These are phyloP conservation scores for Rhagoletis zephyria DNA, from an alignment of 1,140 invertebrate species.

Conservation along the genomic window DNA sequence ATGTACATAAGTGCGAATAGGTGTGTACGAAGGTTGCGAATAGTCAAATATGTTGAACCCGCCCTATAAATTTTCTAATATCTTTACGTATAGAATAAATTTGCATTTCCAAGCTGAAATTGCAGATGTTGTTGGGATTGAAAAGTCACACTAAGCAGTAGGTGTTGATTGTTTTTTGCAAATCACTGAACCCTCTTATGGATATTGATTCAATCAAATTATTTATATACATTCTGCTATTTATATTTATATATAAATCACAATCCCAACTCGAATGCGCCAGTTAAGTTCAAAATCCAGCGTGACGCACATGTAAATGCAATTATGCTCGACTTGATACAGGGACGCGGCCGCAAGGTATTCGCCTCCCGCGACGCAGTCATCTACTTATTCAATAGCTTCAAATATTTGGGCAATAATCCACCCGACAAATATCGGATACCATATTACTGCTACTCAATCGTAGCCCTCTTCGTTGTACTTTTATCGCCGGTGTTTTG, in stretches of 20 bases:
- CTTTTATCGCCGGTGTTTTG: background rate
- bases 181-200: too few relatives aligned
- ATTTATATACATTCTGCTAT: too few relatives aligned
- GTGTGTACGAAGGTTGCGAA: too few relatives aligned
- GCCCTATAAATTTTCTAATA: too few relatives aligned
- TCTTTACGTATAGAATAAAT: too few relatives aligned
- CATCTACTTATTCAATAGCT: constrained; percentile 28
- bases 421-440: constrained; percentile 6
- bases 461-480: background rate
- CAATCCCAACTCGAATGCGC: background rate
- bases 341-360: background rate
- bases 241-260: background rate
- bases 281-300: background rate
- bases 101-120: too few relatives aligned
- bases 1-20: too few relatives aligned
- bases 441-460: constrained; percentile 7
- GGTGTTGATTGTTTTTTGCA: too few relatives aligned
- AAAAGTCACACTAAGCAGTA: too few relatives aligned
- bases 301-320: background rate
- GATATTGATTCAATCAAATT: too few relatives aligned
- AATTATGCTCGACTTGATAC: constrained; percentile 27
- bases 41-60: too few relatives aligned
- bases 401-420: background rate
- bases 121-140: too few relatives aligned
- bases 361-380: constrained; percentile 17